A percentile compares a stretch with the other conserved stretches of the same genome.
Conservation (phyloP, 2,113 vertebrate species). For the Mellivora capensis region DNA sequence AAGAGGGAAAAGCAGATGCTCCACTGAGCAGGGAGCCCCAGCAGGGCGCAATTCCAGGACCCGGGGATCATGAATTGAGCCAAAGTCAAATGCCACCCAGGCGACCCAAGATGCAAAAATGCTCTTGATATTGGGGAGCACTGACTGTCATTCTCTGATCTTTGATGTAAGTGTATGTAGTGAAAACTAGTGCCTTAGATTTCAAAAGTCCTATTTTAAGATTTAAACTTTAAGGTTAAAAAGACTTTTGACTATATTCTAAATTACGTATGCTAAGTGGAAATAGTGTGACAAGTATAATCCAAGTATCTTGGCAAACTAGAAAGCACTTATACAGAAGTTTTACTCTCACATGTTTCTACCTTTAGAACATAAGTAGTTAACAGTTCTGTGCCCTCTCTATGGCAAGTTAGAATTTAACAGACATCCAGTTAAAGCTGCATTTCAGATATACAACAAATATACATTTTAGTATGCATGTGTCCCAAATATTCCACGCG, state of each 20-base stretch:
- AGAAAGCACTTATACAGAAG: not conserved
- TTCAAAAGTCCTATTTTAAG: not conserved
- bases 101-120: not conserved
- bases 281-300: not conserved
- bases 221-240: not conserved
- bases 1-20: not conserved
- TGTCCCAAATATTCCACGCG: not conserved
- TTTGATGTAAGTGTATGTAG: not conserved
- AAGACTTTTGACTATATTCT: not conserved
- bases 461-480: not conserved
- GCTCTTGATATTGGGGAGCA: not conserved
- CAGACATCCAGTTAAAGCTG: not conserved
- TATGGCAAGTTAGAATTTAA: not conserved
- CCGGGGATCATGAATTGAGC: not conserved
- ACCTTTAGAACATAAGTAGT: not conserved
- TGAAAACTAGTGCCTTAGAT: not conserved
- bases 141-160: not conserved
- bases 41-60: not conserved
- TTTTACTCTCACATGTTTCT: not conserved
- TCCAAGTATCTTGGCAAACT: not conserved
- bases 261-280: not conserved
- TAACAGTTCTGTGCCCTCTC: not conserved
- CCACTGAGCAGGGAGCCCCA: not conserved
- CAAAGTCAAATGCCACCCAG: not conserved
- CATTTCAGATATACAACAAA: not conserved